These are phyloP conservation scores for Sebastes minor DNA, from an alignment of 2,797 vertebrate species.

Conservation along the genomic window DNA sequence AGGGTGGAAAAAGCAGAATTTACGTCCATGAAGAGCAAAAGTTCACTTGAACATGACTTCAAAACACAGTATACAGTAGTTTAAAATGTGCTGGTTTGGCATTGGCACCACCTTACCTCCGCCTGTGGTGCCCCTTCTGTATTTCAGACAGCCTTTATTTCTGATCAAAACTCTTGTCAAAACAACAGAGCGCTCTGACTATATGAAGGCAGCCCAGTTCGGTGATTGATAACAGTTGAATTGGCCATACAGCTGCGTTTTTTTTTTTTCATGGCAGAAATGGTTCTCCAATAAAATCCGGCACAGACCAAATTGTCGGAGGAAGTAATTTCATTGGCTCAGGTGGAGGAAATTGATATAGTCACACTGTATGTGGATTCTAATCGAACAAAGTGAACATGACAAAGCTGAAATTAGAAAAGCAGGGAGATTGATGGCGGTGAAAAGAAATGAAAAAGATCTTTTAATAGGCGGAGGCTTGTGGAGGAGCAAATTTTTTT, in stretches of 20 bases:
- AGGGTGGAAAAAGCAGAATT: rapidly evolving
- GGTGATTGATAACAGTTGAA: conserved; percentile 80
- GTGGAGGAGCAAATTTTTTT: not conserved
- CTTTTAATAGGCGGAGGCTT: conserved; percentile 22
- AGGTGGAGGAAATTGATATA: conserved; percentile 62
- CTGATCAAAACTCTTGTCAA: conserved; percentile 61
- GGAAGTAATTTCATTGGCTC: conserved; percentile 70
- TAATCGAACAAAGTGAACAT: conserved; percentile 69
- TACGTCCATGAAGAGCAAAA: not conserved
- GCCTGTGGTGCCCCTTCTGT: not conserved
- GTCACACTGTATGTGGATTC: conserved; percentile 65
- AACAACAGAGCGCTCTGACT: conserved; percentile 38
- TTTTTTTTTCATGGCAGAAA: conserved; percentile 24
- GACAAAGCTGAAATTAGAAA: conserved; percentile 72
- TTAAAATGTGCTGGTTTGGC: not conserved
- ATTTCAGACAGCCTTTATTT: conserved; percentile 40
- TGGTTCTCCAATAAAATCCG: conserved; percentile 49
- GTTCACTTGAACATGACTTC: not conserved
- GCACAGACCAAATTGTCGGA: conserved; percentile 45
- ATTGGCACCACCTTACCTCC: not conserved
- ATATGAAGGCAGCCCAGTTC: conserved; percentile 36
- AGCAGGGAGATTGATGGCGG: conserved; percentile 63
- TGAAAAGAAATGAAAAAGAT: conserved; percentile 55
- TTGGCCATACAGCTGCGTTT: conserved; percentile 58
- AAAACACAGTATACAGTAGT: not conserved